Base-by-base conservation (phyloP, 2,113 vertebrate genomes). In the Rhabdornis inornatus region DNA sequence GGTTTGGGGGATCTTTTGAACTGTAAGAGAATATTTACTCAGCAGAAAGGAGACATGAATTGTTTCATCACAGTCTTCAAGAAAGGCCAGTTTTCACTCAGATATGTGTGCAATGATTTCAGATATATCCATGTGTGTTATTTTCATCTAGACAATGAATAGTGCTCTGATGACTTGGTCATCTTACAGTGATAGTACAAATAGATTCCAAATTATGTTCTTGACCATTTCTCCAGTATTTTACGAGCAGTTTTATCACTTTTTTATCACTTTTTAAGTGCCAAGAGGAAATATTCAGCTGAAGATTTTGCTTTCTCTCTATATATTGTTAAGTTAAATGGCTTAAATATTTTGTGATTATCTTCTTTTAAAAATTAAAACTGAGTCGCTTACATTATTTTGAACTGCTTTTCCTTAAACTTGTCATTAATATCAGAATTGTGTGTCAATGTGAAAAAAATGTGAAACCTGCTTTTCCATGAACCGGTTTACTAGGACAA, bases 111-210 rank as follows among this genome's bases (percentile, higher is more conserved):
- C 31, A 60, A 10, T 40, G 7, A 25, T 74, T 80, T 83, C 40
- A 35, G 24, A 30, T 71, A 49, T n/a, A 56, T 49, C 21, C 0
- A 0, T 61, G 21, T 50, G 6, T 33, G 2, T n/a, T 87, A n/a
- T 39, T 83, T 86, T 83, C 20, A 65, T 65, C 45, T 80, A 49
- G 28, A 69, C 4, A 22, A 24, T 42, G 49, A 49, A 18, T 49
- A 52, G 14, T 24, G 4, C 15, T 76, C 24, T 57, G 13, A 37
- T 74, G 21, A 70, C 10, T 57, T 16, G 9, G 3, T 84, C 47
- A 64, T 15, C 10, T 85, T 3, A 1, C 6, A 63, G 5, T 81
- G 47, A 28, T 49, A 64, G 17, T 35, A 86, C 42, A 86, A 92
- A 71, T 39, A 33, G n/a, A 17, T 76, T 57, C 49, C 25, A 72